Evolutionary conservation across 2,797 vertebrate genomes (phyloP).

Genomic region (Enteromius unitaeniatus): DNA sequence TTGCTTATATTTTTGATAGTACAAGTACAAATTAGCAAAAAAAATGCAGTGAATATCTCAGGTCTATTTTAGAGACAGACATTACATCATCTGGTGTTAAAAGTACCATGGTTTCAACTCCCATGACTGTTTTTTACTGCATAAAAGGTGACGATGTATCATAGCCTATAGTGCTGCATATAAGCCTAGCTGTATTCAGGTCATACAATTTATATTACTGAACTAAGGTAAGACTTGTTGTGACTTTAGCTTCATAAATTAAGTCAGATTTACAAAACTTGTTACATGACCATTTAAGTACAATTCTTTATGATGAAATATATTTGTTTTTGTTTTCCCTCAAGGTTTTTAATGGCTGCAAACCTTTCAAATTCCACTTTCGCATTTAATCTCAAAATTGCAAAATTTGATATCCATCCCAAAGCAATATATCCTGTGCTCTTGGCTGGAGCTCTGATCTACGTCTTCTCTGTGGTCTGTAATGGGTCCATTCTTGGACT

Average conservation of each 20-base stretch:
- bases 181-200: not conserved
- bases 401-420: slow-evolving; percentile 46
- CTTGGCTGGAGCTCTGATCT: slow-evolving; percentile 41
- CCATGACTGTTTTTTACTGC: not conserved
- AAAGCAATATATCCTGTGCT: slow-evolving; percentile 46
- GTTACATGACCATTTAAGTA: not conserved
- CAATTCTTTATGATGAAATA: not conserved
- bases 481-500: slow-evolving; percentile 52
- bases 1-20: too few species aligned
- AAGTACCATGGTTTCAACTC: not conserved
- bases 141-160: not conserved
- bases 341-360: slow-evolving; percentile 40
- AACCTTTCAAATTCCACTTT: slow-evolving; percentile 39
- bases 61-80: not conserved
- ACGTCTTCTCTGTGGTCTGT: slow-evolving; percentile 49
- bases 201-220: not conserved
- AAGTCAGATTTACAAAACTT: not conserved
- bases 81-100: not conserved
- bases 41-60: not conserved
- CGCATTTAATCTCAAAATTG: slow-evolving; percentile 42
- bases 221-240: slow-evolving; percentile 6
- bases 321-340: not conserved
- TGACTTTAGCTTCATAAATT: not conserved
- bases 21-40: too few species aligned
- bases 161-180: not conserved